These are phyloP conservation scores for Delphinapterus leucas DNA, from an alignment of 2,113 vertebrate genomes.

Conservation along the genomic window DNA sequence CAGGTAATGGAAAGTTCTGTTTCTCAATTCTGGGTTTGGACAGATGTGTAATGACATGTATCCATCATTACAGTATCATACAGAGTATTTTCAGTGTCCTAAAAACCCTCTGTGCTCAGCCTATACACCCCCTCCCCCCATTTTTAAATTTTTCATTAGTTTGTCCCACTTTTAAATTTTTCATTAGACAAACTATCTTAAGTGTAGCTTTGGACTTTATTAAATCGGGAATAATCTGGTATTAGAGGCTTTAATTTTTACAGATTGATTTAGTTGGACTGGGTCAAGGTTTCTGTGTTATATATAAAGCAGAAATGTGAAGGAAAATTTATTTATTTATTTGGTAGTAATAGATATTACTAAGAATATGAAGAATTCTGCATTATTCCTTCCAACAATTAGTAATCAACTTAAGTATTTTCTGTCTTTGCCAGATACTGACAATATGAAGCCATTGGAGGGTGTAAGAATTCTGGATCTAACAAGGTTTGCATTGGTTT, in stretches of 20 bases:
- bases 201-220: neutral
- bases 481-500: slow-evolving; percentile 85
- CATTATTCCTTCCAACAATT: neutral
- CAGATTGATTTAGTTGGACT: neutral
- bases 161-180: neutral
- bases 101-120: neutral
- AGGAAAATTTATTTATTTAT: slow-evolving; percentile 23
- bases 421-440: slow-evolving; percentile 75
- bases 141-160: neutral
- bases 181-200: neutral
- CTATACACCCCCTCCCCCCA: neutral
- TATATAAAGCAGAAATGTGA: neutral
- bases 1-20: neutral
- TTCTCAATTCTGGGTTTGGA: neutral
- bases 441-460: slow-evolving; percentile 83
- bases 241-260: slow-evolving; percentile 5
- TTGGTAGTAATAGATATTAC: slow-evolving; percentile 12
- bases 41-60: neutral
- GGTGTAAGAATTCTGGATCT: slow-evolving; percentile 90
- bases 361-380: neutral
- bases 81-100: neutral
- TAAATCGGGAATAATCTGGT: neutral
- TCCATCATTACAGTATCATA: neutral
- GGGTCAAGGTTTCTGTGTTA: neutral
- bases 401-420: slow-evolving; percentile 45